Evolutionary conservation across 2,113 vertebrate species (phyloP).

Genomic region (Aptenodytes forsteri): DNA sequence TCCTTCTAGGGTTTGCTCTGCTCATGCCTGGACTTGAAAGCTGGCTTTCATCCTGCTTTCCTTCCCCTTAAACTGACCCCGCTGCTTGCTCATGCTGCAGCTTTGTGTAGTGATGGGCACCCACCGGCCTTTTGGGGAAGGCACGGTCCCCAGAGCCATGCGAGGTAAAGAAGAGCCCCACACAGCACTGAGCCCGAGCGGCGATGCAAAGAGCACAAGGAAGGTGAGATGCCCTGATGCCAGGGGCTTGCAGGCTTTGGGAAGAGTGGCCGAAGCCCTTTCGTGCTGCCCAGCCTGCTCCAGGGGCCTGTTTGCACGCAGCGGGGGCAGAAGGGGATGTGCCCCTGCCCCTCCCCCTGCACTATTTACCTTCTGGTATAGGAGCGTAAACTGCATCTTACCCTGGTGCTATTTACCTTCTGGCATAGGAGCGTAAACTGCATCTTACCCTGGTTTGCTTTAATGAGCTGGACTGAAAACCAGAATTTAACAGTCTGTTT

Average conservation of each 20-base stretch:
- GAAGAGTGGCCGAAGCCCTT: background rate
- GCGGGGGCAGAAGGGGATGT: background rate
- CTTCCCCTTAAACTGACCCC: background rate
- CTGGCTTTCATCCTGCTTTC: background rate
- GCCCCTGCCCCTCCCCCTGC: accelerated
- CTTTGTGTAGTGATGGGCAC: background rate
- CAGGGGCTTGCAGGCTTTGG: background rate
- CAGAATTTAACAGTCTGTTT: background rate
- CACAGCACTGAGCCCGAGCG: accelerated
- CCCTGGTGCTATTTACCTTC: background rate
- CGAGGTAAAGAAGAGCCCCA: background rate
- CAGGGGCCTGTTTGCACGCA: accelerated
- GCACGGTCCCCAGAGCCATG: accelerated
- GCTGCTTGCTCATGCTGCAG: background rate
- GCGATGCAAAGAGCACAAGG: background rate
- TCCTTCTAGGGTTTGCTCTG: background rate
- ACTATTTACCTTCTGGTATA: background rate
- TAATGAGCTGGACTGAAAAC: background rate
- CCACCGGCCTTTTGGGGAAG: background rate
- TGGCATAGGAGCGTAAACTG: background rate
- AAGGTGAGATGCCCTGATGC: too few species aligned
- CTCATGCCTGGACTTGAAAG: background rate
- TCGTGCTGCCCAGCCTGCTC: background rate
- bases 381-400: background rate
- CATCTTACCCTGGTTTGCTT: background rate